Evolutionary conservation across 1,140 invertebrate species (phyloP), one percentile per base, ranked within the genome.

Genomic region (Arion vulgaris): DNA sequence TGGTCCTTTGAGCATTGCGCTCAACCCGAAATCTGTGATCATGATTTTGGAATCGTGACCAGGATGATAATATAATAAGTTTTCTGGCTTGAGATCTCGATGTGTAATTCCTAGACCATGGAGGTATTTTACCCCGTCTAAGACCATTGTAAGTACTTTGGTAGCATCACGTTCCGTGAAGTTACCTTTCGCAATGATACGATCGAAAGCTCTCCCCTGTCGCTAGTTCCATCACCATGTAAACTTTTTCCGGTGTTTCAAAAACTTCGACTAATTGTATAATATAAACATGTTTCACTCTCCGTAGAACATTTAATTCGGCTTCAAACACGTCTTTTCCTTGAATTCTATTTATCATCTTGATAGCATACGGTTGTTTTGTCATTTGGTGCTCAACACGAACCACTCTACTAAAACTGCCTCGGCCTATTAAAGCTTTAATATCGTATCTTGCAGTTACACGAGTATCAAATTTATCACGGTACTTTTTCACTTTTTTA

Each of bases 81-180:
- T 99, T 93, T 99, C 98, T n/a, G 98, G 98, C 93, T 99, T 99
- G 68, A 99, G 96, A 93, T 99, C 98, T 88, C 98, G 94, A 94
- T 99, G 98, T 75, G 98, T 97, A 91, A 99, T 99, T 87, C 96
- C 95, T 91, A 96, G 94, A 89, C 95, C 96, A 94, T 99, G 98
- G 86, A 99, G 94, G 93, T 99, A 99, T 81, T 96, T 95, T 84
- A 99, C 95, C 85, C 98, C 98, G 77, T 97, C 97, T 80, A 96
- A 95, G 88, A 99, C 94, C 94, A 99, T 96, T 87, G 91, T 86
- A 45, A 98, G 95, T 95, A 99, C 98, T 84, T 96, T 94, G 87
- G 96, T 95, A 69, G 98, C 96, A 93, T 98, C 97, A 69, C 95
- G 94, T 93, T 99, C 98, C 38, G 96, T 96, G 93, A 99, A 99